Evolutionary conservation across 1,140 invertebrate genomes (phyloP).

Genomic region (Drosophila kepulauana): DNA sequence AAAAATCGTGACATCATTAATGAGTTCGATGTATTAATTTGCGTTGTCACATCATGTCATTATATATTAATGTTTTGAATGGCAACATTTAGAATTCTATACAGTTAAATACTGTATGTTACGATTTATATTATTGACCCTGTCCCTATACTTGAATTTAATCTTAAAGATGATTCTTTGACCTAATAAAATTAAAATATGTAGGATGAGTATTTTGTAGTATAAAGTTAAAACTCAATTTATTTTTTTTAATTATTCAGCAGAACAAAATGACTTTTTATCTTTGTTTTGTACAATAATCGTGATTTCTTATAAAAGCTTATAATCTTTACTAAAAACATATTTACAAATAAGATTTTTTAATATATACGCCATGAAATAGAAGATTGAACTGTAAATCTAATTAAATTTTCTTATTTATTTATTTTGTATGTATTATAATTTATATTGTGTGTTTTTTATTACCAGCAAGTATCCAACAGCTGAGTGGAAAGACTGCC

Average conservation of each 20-base stretch:
- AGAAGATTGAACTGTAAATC: no score
- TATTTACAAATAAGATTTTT: no score
- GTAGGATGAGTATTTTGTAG: no score
- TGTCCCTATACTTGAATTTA: not conserved
- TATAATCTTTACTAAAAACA: no score
- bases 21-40: slow-evolving; percentile 1
- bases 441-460: not conserved
- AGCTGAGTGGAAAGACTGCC: slow-evolving; percentile 62
- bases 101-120: not conserved
- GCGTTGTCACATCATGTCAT: not conserved
- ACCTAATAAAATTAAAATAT: no score
- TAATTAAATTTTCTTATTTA: not conserved
- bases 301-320: no score
- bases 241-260: no score
- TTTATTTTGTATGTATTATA: not conserved
- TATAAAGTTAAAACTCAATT: no score
- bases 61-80: not conserved
- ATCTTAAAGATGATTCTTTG: not conserved
- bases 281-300: no score
- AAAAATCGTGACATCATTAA: slow-evolving; percentile 42
- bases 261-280: no score
- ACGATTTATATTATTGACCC: not conserved
- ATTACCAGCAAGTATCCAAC: slow-evolving; percentile 60
- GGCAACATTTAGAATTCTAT: not conserved
- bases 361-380: no score